phyloP scores from a whole-genome alignment of 1,140 invertebrate species.

The Cylas formicarius region DNA sequence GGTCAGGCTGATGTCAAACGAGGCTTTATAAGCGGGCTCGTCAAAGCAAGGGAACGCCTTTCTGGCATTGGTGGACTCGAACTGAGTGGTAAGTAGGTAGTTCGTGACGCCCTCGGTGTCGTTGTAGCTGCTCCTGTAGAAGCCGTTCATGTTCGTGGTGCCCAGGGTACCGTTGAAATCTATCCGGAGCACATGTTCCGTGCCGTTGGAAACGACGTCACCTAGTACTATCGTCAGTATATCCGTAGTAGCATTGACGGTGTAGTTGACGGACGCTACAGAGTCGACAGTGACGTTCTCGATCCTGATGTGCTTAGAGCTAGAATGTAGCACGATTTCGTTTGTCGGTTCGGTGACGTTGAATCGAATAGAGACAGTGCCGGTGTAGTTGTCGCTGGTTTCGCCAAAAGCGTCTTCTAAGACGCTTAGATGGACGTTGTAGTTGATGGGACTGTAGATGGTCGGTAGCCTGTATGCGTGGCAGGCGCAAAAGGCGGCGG shows the following conservation, averaged over 20 bases:
- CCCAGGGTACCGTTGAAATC: conserved; percentile 10
- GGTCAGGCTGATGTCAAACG: conserved; percentile 8
- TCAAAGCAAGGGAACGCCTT: conserved; percentile 20
- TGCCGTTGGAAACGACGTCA: neutral
- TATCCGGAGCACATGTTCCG: neutral
- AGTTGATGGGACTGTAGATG: conserved; percentile 2
- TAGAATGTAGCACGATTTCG: conserved; percentile 13
- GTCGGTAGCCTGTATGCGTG: conserved; percentile 12
- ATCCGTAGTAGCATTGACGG: conserved; percentile 12
- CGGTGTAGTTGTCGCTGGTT: conserved; percentile 11
- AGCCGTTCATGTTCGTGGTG: conserved; percentile 18
- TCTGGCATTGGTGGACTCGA: conserved; percentile 72
- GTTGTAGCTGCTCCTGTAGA: conserved; percentile 21
- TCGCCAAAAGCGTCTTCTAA: conserved; percentile 10
- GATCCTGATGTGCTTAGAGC: conserved; percentile 4
- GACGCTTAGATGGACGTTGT: conserved; percentile 2
- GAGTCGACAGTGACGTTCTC: neutral
- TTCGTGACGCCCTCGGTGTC: conserved; percentile 7
- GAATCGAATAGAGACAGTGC: conserved; percentile 9
- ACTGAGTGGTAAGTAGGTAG: conserved; percentile 65
- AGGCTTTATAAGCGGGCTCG: conserved; percentile 16
- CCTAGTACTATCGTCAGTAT: conserved; percentile 10
- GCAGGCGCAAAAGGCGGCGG: no score
- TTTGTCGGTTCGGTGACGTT: conserved; percentile 1
- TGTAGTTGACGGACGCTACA: neutral